Percentiles rank a stretch among this genome's conserved stretches.
These are phyloP conservation scores for Rhabditoides inermis DNA, from an alignment of 2,888 invertebrate species.

Conservation along the genomic window DNA sequence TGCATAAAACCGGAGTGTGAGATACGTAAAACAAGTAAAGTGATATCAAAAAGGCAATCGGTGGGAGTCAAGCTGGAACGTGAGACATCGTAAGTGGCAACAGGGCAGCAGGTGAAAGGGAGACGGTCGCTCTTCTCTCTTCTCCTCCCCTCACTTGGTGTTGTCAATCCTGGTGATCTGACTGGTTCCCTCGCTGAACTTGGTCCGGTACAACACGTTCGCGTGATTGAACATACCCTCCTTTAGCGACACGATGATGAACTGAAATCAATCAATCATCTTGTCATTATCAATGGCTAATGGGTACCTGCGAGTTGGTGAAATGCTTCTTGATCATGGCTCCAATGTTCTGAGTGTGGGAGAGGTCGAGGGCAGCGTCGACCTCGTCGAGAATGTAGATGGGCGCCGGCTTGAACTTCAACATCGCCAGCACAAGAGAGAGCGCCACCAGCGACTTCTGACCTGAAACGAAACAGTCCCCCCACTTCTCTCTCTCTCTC, in stretches of 20 bases:
- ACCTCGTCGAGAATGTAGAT: constrained; percentile 94
- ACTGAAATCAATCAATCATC: too few relatives aligned
- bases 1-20: too few relatives aligned
- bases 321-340: constrained; percentile 84
- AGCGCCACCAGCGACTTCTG: constrained; percentile 75
- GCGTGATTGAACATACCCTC: constrained; percentile 99
- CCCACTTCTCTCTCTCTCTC: neutral
- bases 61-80: too few relatives aligned
- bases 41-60: too few relatives aligned
- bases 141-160: too few relatives aligned
- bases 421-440: constrained; percentile 86
- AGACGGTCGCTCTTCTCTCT: too few relatives aligned
- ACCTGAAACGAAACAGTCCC: constrained; percentile 13
- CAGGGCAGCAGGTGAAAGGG: too few relatives aligned
- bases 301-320: constrained; percentile 75
- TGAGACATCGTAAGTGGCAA: too few relatives aligned
- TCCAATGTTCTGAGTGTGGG: constrained; percentile 97
- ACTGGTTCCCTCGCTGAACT: constrained; percentile 89
- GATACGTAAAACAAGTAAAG: too few relatives aligned
- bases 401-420: constrained; percentile 93
- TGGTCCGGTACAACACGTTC: constrained; percentile 87
- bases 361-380: constrained; percentile 91
- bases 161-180: constrained; percentile 59
- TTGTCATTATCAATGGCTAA: too few relatives aligned
- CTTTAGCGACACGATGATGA: constrained; percentile 92